A percentile compares a stretch with the other conserved stretches of the same genome.
These are phyloP conservation scores for Trichomycterus rosablanca DNA, from an alignment of 2,113 vertebrate species.

Conservation along the genomic window DNA sequence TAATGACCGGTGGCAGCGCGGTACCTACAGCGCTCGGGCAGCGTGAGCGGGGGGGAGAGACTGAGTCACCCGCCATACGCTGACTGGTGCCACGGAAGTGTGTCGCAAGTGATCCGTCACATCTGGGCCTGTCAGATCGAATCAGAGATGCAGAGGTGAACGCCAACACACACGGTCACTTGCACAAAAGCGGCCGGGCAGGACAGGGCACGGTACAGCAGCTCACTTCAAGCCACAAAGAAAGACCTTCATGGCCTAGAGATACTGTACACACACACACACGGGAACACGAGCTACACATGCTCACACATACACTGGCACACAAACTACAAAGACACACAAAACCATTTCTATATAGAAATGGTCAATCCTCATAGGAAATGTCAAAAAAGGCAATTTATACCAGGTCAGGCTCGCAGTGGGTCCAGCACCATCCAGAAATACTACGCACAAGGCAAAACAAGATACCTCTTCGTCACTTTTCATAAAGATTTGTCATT, in stretches of 20 bases:
- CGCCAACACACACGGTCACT: background rate
- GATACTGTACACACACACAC: slow-evolving; percentile 9
- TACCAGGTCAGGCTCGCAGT: too few relatives aligned
- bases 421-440: too few relatives aligned
- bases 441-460: too few relatives aligned
- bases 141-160: slow-evolving; percentile 63
- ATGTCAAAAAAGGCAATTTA: too few relatives aligned
- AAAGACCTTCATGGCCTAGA: slow-evolving; percentile 57
- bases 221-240: slow-evolving; percentile 68
- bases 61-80: slow-evolving; percentile 85
- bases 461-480: too few relatives aligned
- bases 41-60: slow-evolving; percentile 74
- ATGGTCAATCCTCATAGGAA: too few relatives aligned
- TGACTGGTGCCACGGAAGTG: slow-evolving; percentile 78
- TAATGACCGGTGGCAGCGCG: slow-evolving; percentile 93
- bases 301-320: slow-evolving; percentile 1
- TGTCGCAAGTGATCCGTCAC: slow-evolving; percentile 94
- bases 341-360: background rate
- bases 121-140: slow-evolving; percentile 85
- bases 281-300: background rate
- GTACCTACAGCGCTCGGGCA: slow-evolving; percentile 93
- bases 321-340: background rate
- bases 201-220: slow-evolving; percentile 51
- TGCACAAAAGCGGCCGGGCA: slow-evolving; percentile 38
- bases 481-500: too few relatives aligned